Conservation (phyloP, 1,140 invertebrate species). For the Drosophila melanica region DNA sequence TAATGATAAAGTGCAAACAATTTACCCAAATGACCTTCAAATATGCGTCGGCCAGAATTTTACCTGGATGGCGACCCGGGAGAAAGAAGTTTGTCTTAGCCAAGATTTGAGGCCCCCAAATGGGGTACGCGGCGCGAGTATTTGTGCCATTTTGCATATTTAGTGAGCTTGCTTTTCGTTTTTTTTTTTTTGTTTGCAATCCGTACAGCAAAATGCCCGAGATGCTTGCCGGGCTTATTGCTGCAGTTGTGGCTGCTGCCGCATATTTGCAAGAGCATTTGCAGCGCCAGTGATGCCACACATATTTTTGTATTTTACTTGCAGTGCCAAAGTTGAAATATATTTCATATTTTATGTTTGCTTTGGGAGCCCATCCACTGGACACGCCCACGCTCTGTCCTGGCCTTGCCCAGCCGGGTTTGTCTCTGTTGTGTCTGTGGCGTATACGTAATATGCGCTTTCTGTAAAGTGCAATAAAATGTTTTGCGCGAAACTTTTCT, state of each 20-base stretch:
- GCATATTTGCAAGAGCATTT: constrained; percentile 59
- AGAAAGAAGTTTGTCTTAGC: constrained; percentile 30
- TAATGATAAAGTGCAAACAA: constrained; percentile 70
- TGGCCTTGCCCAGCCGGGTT: background rate
- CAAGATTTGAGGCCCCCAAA: background rate
- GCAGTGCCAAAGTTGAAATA: constrained; percentile 74
- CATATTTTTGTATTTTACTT: constrained; percentile 63
- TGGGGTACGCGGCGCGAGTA: constrained; percentile 40
- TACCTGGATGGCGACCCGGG: constrained; percentile 17
- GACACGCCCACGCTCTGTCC: background rate
- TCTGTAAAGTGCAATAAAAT: constrained; percentile 78
- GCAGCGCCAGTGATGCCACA: constrained; percentile 52
- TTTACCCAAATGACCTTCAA: constrained; percentile 70
- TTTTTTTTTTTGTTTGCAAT: constrained; percentile 14
- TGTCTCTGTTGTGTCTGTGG: constrained; percentile 42
- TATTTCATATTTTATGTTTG: constrained; percentile 82
- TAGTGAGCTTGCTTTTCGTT: constrained; percentile 29
- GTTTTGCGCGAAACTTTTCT: constrained; percentile 74
- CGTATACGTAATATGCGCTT: constrained; percentile 67
- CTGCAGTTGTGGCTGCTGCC: constrained; percentile 39
- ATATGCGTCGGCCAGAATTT: constrained; percentile 39
- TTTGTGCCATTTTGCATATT: constrained; percentile 77
- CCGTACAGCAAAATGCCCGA: constrained; percentile 49
- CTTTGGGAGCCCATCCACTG: constrained; percentile 48
- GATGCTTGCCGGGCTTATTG: constrained; percentile 51